These are phyloP conservation scores for Halocaridina rubra DNA, from an alignment of 2,888 invertebrate species.

Conservation along the genomic window DNA sequence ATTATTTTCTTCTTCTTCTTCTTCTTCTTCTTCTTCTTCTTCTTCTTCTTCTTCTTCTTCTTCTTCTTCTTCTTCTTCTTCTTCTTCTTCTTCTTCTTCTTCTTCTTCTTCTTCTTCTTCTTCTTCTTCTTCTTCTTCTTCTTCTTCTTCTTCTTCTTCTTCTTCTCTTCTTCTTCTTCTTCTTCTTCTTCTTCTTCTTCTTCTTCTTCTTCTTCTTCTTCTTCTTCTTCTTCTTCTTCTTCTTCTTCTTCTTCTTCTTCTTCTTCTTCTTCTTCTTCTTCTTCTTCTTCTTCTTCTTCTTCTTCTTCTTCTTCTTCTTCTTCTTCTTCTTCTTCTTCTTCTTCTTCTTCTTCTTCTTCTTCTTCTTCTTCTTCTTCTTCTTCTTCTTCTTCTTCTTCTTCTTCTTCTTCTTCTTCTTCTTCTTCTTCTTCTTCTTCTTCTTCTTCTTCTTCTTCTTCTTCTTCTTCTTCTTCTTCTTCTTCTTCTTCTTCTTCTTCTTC, in stretches of 20 bases:
- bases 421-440: not conserved
- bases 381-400: not conserved
- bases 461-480: not conserved
- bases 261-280: not conserved
- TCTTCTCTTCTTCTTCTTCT: too few relatives aligned
- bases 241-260: not conserved
- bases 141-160: not conserved
- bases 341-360: not conserved
- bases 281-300: not conserved
- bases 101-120: not conserved
- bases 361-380: not conserved
- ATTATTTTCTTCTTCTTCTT: not conserved
- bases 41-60: not conserved
- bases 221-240: not conserved
- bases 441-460: fast-evolving
- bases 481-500: not conserved
- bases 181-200: not conserved
- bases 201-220: not conserved
- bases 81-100: not conserved
- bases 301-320: not conserved
- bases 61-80: not conserved
- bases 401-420: not conserved
- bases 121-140: not conserved
- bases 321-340: not conserved
- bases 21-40: not conserved